Evolutionary conservation across 2,888 invertebrate species (phyloP).

Genomic region (Mythimna albipuncta): DNA sequence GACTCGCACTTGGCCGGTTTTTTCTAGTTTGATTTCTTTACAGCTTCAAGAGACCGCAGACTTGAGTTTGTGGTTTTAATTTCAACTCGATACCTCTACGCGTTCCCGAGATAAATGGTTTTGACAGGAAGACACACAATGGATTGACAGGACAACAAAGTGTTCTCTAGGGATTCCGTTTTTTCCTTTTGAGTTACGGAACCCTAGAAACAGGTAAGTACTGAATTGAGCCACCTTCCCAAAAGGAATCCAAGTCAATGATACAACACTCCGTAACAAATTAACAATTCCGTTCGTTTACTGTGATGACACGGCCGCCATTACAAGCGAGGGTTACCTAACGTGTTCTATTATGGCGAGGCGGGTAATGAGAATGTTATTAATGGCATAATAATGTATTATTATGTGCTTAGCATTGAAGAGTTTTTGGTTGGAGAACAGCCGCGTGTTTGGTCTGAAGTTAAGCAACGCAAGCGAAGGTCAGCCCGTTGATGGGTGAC

Average conservation of each 20-base stretch:
- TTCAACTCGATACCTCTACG: no score
- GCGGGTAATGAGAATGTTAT: constrained; percentile 37
- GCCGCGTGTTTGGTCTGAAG: neutral
- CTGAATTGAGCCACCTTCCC: neutral
- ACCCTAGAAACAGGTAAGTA: no score
- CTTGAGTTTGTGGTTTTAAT: no score
- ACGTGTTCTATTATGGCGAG: constrained; percentile 20
- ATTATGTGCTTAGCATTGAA: constrained; percentile 34
- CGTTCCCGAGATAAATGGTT: no score
- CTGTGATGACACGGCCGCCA: constrained; percentile 33
- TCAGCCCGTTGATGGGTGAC: neutral
- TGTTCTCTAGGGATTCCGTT: no score
- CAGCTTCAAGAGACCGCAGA: no score
- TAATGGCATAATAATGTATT: constrained; percentile 22
- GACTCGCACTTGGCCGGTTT: no score
- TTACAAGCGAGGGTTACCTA: constrained; percentile 39
- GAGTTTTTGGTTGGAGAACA: neutral
- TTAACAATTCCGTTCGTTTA: constrained; percentile 27
- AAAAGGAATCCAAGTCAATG: constrained; percentile 23
- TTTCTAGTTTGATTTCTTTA: no score
- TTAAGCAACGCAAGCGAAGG: neutral
- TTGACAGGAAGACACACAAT: no score
- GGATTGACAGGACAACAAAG: no score
- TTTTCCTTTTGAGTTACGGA: no score
- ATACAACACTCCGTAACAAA: constrained; percentile 26